A percentile compares a stretch with the other conserved stretches of the same genome.
Conservation (phyloP, 2,888 invertebrate species). For the Onchidella celtica region DNA sequence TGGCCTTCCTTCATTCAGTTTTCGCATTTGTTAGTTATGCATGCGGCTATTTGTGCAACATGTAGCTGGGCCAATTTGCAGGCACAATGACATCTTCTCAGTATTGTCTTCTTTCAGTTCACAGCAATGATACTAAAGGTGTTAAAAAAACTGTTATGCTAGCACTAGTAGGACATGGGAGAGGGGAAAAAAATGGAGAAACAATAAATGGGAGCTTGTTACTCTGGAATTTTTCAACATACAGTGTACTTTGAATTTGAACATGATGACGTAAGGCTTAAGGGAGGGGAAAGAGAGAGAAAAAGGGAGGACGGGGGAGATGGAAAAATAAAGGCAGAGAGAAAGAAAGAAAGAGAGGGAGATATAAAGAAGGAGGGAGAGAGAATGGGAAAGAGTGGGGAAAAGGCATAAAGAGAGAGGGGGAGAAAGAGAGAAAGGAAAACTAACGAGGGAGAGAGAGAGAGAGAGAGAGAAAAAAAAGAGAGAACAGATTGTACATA, state of each 20-base stretch:
- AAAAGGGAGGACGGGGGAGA: slow-evolving; percentile 14
- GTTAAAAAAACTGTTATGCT: background rate
- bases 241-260: too few relatives aligned
- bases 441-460: slow-evolving; percentile 21
- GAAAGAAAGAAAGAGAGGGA: slow-evolving; percentile 24
- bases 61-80: background rate
- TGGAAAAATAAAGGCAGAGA: slow-evolving; percentile 14
- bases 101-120: background rate
- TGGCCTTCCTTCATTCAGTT: too few relatives aligned
- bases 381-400: background rate
- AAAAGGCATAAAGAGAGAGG: background rate
- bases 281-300: slow-evolving; percentile 3
- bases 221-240: too few relatives aligned
- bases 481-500: too few relatives aligned
- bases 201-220: slow-evolving; percentile 10
- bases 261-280: background rate
- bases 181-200: slow-evolving; percentile 4
- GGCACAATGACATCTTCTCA: background rate
- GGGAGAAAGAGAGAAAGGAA: background rate
- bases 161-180: background rate
- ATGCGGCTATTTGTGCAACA: background rate
- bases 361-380: background rate
- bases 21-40: background rate
- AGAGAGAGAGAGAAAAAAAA: background rate
- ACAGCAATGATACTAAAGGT: background rate